Evolutionary conservation across 1,140 invertebrate species (phyloP).

Genomic region (Drosophila varians): DNA sequence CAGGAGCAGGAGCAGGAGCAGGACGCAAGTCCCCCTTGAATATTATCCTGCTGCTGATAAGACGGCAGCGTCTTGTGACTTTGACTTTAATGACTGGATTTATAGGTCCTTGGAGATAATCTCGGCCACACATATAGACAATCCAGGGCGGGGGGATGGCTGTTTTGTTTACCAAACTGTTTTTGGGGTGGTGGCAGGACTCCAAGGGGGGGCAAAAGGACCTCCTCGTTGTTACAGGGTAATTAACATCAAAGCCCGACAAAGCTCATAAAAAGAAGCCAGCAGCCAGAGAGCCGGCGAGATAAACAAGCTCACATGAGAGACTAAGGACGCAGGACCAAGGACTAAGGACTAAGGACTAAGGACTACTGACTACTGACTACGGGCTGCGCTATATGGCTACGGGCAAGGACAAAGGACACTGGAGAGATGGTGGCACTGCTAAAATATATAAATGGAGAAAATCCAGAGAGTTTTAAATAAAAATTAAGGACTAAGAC

Average conservation of each 20-base stretch:
- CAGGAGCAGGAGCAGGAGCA: neutral
- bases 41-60: slow-evolving; percentile 61
- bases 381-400: neutral
- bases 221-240: slow-evolving; percentile 77
- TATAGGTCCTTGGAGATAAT: slow-evolving; percentile 84
- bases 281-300: slow-evolving; percentile 56
- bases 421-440: neutral
- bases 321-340: slow-evolving; percentile 1
- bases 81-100: slow-evolving; percentile 84
- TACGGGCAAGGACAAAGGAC: slow-evolving; percentile 1
- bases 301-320: slow-evolving; percentile 70
- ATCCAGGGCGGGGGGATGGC: slow-evolving; percentile 7
- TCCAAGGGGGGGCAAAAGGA: slow-evolving; percentile 23
- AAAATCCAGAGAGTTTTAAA: too few species aligned
- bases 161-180: slow-evolving; percentile 69
- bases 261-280: slow-evolving; percentile 80
- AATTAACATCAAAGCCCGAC: slow-evolving; percentile 83
- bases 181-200: slow-evolving; percentile 16
- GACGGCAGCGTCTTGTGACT: slow-evolving; percentile 81
- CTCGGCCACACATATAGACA: slow-evolving; percentile 46
- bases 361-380: too few species aligned
- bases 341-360: neutral
- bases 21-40: slow-evolving; percentile 18
- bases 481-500: too few species aligned
- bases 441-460: neutral